A percentile compares a stretch with the other conserved stretches of the same genome.
Evolutionary conservation across 2,888 invertebrate genomes (phyloP).

Genomic region (Pyralis farinalis): DNA sequence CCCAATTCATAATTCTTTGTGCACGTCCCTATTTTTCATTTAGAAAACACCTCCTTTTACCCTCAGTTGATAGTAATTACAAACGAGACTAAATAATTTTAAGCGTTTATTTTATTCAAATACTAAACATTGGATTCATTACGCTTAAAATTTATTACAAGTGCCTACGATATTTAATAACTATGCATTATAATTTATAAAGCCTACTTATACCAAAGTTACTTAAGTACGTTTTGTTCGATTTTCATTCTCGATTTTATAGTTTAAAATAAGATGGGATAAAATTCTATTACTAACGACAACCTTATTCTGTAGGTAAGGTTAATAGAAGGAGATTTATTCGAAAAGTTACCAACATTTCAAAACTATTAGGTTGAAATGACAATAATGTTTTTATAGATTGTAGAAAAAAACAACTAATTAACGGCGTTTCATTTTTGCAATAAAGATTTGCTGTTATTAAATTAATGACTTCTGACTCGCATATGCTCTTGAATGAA

Average conservation of each 20-base stretch:
- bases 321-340: slow-evolving; percentile 42
- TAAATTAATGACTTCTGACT: too few relatives aligned
- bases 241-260: slow-evolving; percentile 62
- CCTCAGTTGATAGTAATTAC: slow-evolving; percentile 32
- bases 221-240: slow-evolving; percentile 80
- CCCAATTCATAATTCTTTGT: slow-evolving; percentile 31
- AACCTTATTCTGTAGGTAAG: slow-evolving; percentile 64
- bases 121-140: slow-evolving; percentile 61
- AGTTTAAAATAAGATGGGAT: slow-evolving; percentile 62
- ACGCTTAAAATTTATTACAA: slow-evolving; percentile 62
- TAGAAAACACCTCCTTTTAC: slow-evolving; percentile 3
- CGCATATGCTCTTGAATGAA: not conserved
- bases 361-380: too few relatives aligned
- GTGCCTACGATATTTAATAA: slow-evolving; percentile 66
- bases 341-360: too few relatives aligned
- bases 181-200: slow-evolving; percentile 79
- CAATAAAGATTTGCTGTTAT: not conserved
- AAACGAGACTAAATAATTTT: slow-evolving; percentile 59
- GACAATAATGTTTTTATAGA: too few relatives aligned
- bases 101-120: slow-evolving; percentile 70
- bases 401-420: too few relatives aligned
- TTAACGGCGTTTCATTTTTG: too few relatives aligned
- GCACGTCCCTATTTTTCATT: slow-evolving; percentile 39
- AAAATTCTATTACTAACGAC: slow-evolving; percentile 66
- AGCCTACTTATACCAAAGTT: slow-evolving; percentile 77